Percentiles rank a stretch among this genome's conserved stretches.
Evolutionary conservation across 2,797 vertebrate species (phyloP).

Genomic region (Telmatherina bonti): DNA sequence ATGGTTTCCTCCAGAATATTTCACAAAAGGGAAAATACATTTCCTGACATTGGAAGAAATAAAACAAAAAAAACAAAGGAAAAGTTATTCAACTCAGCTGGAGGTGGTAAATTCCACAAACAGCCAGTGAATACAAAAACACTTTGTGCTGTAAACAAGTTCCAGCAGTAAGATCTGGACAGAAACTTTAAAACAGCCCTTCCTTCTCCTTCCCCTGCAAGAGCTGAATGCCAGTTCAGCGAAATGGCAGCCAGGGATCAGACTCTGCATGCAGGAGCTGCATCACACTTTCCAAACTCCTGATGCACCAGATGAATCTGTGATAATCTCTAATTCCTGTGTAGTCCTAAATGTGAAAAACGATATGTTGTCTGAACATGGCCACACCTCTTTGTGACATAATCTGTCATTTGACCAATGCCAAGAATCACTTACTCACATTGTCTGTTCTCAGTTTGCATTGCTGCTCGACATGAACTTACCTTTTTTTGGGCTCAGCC

Average conservation of each 20-base stretch:
- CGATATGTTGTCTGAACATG: not conserved
- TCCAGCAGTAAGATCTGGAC: conserved; percentile 73
- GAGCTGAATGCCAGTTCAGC: conserved; percentile 53
- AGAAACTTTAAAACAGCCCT: conserved; percentile 78
- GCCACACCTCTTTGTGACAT: conserved; percentile 51
- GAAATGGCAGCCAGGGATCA: conserved; percentile 52
- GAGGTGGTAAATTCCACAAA: conserved; percentile 53
- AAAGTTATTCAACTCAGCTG: conserved; percentile 53
- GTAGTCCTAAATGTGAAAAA: conserved; percentile 20
- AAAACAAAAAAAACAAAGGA: too few relatives aligned
- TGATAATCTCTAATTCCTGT: not conserved
- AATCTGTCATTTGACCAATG: conserved; percentile 28
- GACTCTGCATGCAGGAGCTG: conserved; percentile 52
- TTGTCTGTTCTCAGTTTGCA: not conserved
- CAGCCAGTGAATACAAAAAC: conserved; percentile 56
- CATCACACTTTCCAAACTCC: conserved; percentile 30
- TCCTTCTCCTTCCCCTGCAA: conserved; percentile 41
- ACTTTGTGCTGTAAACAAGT: conserved; percentile 76
- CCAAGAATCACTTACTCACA: not conserved
- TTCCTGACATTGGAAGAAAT: not conserved
- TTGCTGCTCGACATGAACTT: conserved; percentile 37
- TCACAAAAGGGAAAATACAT: conserved; percentile 10
- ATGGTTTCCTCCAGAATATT: not conserved
- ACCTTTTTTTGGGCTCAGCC: conserved; percentile 87
- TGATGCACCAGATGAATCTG: conserved; percentile 10